phyloP scores from a whole-genome alignment of 1,140 invertebrate genomes.

The Steinernema feltiae region DNA sequence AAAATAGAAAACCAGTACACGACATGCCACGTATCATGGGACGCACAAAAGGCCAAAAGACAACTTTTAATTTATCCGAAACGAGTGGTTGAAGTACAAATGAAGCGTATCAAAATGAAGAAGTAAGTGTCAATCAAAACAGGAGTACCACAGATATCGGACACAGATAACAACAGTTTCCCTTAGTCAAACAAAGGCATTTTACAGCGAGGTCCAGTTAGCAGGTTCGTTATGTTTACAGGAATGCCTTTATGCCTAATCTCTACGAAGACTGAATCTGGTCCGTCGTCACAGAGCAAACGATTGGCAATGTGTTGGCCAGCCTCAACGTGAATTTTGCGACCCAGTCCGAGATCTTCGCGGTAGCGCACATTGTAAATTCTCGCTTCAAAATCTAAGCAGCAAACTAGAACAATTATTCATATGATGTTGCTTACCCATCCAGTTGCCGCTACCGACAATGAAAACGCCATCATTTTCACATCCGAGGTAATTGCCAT shows the following conservation, averaged over 20 bases:
- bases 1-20: no score
- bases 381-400: slow-evolving; percentile 48
- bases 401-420: neutral
- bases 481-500: slow-evolving; percentile 47
- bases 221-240: slow-evolving; percentile 50
- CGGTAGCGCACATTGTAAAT: slow-evolving; percentile 53
- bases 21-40: no score
- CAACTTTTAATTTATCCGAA: neutral
- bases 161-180: no score
- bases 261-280: slow-evolving; percentile 53
- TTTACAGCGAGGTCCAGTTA: slow-evolving; percentile 42
- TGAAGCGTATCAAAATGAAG: no score
- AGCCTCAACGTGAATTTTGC: slow-evolving; percentile 47
- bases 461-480: slow-evolving; percentile 55
- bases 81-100: no score
- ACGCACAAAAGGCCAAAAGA: neutral
- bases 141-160: no score
- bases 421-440: slow-evolving; percentile 36
- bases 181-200: no score
- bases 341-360: slow-evolving; percentile 47
- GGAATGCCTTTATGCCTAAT: slow-evolving; percentile 16
- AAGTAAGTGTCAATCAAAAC: no score
- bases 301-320: slow-evolving; percentile 45
- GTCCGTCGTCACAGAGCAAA: slow-evolving; percentile 39
- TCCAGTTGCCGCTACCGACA: slow-evolving; percentile 52